Conservation (phyloP, 2,888 invertebrate species). For the Himalopsyche tibetana region DNA sequence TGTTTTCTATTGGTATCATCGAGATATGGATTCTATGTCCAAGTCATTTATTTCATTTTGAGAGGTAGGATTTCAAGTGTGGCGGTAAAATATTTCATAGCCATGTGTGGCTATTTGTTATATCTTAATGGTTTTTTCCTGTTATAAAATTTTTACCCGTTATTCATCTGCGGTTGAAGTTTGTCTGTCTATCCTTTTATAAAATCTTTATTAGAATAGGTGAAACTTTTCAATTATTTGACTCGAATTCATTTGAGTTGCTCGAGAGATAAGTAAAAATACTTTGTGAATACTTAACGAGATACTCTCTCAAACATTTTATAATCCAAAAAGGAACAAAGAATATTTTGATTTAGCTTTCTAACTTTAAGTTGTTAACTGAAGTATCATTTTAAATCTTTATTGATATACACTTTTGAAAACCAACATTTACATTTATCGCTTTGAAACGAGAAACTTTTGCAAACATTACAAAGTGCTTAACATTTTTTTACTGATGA, state of each 20-base stretch:
- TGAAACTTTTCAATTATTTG: conserved; percentile 29
- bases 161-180: background rate
- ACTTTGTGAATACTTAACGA: conserved; percentile 34
- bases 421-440: conserved; percentile 9
- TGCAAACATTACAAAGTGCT: background rate
- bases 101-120: conserved; percentile 16
- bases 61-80: conserved; percentile 2
- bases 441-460: conserved; percentile 16
- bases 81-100: conserved; percentile 22
- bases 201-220: background rate
- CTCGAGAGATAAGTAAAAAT: background rate
- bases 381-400: conserved; percentile 30
- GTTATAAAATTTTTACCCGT: conserved; percentile 1
- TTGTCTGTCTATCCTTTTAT: background rate
- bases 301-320: conserved; percentile 13
- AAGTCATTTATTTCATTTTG: background rate
- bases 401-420: conserved; percentile 7
- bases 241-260: conserved; percentile 6
- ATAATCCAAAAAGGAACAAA: conserved; percentile 28
- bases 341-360: conserved; percentile 26
- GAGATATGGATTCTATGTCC: background rate
- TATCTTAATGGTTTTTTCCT: conserved; percentile 2
- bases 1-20: conserved; percentile 21
- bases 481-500: background rate
- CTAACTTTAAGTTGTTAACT: background rate